Base-by-base conservation (phyloP, 2,797 vertebrate species). In the Limnodromus scolopaceus region DNA sequence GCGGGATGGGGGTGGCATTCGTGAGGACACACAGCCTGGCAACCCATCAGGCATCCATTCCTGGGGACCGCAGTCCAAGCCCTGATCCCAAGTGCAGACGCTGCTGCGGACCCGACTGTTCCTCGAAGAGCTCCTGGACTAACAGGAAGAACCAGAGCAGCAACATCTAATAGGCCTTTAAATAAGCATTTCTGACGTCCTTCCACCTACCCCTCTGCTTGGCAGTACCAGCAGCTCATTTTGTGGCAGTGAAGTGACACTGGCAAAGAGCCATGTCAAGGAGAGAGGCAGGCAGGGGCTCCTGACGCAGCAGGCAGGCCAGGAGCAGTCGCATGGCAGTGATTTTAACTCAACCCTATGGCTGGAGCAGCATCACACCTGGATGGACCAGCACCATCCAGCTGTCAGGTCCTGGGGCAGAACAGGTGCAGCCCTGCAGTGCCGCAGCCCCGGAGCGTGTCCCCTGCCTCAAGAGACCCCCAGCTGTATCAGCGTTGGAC, bases 111-210 rank as follows among this genome's bases (percentile, higher is more conserved):
- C 23, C 13, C 4, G 2, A 18, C 4, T 53, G 36, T 83, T 72
- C 86, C 51, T 87, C 1, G 0, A 86, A 74, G 51, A 70, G 34
- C 41, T 70, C 41, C 74, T 65, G 66, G 36, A 63, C 34, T n/a
- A 91, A 84, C 77, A 55, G 64, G 70, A 89, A 87, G 66, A 96
- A 93, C 92, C n/a, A 89, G 84, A 87, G 80, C 66, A 80, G 75
- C 55, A 82, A 45, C 66, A 74, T 6, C 23, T 3, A 14, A 28
- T 9, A 66, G 46, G 46, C 32, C 79, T 81, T 65, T 16, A 79
- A 76, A 72, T 5, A 11, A 78, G 65, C 22, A 10, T 43, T 81
- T 92, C 64, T 91, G 71, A 91, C 46, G 76, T 4, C 12, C 22
- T 28, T 38, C n/a, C 48, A 36, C 30, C 41, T 34, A 53, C 14